Base-by-base conservation (phyloP, 2,888 invertebrate genomes). In the Folsomia manolachei region DNA sequence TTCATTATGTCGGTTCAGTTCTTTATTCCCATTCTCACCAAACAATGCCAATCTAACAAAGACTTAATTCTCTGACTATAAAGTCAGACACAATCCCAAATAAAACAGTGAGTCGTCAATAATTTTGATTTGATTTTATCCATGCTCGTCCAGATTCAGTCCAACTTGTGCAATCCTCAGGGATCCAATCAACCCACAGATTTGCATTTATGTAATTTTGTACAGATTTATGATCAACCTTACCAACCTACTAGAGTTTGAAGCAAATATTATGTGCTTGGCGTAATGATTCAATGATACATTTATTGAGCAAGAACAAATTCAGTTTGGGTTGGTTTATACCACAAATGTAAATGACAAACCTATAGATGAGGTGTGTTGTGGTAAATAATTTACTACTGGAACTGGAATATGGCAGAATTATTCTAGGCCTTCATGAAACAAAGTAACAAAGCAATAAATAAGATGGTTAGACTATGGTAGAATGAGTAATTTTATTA, bases 401-500 rank as follows among this genome's bases (percentile, higher is more conserved):
- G 39, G 14, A 39, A 39, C 39, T 14, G 7, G 4, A 9, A 39
- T 14, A 39, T 39, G 7, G 39, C 39, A n/a, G n/a, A n/a, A n/a
- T n/a, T n/a, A n/a, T n/a, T n/a, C n/a, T n/a, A n/a, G n/a, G n/a
- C 39, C 39, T 14, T 39, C 14, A 14, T 39, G 7, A 39, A 14
- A 39, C 7, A 39, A 14, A 4, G 14, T 14, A 39, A 39, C 39
- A n/a, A 25, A 23, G 62, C 24, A 62, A 11, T 62, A 62, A 62
- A 62, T 62, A 62, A 62, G 62, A 62, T 62, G 23, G 62, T 62
- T 62, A 62, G 62, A 23, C 2, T n/a, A 62, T 25, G 62, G 62
- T 11, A 23, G 23, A 62, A 62, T 62, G 62, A 7, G 62, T 62
- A 62, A 62, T 24, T 62, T 11, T 62, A 62, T 23, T 25, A 62